Conservation (phyloP, 2,888 invertebrate species). For the Hylaea fasciaria region DNA sequence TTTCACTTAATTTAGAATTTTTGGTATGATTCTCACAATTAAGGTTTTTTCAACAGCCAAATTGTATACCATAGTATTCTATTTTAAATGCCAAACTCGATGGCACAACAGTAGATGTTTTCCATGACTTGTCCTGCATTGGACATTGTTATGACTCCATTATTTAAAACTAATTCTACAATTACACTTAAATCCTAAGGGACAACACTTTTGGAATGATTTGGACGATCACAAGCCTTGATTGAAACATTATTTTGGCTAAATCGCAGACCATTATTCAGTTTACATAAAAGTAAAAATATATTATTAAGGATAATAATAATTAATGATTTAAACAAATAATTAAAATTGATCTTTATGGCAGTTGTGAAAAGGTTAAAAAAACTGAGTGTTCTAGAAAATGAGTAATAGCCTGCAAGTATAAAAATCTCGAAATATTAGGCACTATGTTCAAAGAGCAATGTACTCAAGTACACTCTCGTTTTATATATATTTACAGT, state of each 20-base stretch:
- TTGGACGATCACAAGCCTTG: slow-evolving; percentile 77
- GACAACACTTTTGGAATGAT: slow-evolving; percentile 76
- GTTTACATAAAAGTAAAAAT: no score
- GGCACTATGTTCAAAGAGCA: slow-evolving; percentile 13
- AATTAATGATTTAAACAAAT: no score
- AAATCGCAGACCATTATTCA: slow-evolving; percentile 5
- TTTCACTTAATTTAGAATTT: slow-evolving; percentile 31
- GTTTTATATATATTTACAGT: not conserved
- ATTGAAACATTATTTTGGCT: slow-evolving; percentile 20
- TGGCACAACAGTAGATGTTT: slow-evolving; percentile 23
- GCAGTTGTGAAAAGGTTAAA: not conserved
- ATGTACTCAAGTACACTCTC: not conserved
- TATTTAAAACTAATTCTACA: slow-evolving; percentile 16
- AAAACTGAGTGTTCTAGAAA: not conserved
- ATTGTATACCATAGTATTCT: slow-evolving; percentile 32
- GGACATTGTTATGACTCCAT: slow-evolving; percentile 13
- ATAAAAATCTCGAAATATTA: slow-evolving; percentile 5
- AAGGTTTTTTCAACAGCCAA: slow-evolving; percentile 22
- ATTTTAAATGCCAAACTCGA: slow-evolving; percentile 38
- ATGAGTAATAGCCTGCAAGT: slow-evolving; percentile 14
- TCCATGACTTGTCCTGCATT: slow-evolving; percentile 17
- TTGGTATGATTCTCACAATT: slow-evolving; percentile 36
- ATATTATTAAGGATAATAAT: no score
- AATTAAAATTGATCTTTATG: no score
- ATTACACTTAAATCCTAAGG: slow-evolving; percentile 50